Conservation (phyloP, 2,797 vertebrate genomes). For the Danio albolineatus region DNA sequence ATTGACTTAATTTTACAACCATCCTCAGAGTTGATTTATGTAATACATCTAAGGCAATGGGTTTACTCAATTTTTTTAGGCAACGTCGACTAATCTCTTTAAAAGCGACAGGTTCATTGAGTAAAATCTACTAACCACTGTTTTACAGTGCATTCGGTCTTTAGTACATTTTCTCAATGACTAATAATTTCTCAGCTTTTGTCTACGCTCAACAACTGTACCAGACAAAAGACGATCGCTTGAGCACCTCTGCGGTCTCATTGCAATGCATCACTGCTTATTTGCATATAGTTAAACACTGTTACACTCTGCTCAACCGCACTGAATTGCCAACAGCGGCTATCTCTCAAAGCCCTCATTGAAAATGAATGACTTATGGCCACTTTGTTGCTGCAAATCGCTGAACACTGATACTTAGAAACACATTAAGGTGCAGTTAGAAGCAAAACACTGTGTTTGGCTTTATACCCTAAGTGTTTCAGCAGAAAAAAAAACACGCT, state of each 20-base stretch:
- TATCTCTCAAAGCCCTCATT: neutral
- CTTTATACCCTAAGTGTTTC: neutral
- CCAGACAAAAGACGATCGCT: no score
- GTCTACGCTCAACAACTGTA: no score
- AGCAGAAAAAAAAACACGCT: neutral
- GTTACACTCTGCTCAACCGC: neutral
- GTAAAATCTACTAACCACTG: no score
- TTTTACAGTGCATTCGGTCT: no score
- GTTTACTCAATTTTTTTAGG: no score
- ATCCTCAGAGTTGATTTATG: no score
- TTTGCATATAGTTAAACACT: conserved; percentile 13
- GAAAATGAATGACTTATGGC: neutral
- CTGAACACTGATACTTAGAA: neutral
- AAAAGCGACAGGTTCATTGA: no score
- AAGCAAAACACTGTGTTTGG: neutral
- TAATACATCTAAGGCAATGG: no score
- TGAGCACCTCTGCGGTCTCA: neutral
- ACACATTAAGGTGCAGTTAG: conserved; percentile 6
- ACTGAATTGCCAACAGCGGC: neutral
- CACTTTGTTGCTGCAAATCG: neutral
- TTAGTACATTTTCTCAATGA: no score
- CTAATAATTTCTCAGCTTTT: no score
- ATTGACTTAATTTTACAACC: no score
- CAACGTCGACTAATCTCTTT: no score
- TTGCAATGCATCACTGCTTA: neutral